Percentiles rank a stretch among this genome's conserved stretches.
Conservation (phyloP, 2,888 invertebrate species). For the Limenitis arthemis region DNA sequence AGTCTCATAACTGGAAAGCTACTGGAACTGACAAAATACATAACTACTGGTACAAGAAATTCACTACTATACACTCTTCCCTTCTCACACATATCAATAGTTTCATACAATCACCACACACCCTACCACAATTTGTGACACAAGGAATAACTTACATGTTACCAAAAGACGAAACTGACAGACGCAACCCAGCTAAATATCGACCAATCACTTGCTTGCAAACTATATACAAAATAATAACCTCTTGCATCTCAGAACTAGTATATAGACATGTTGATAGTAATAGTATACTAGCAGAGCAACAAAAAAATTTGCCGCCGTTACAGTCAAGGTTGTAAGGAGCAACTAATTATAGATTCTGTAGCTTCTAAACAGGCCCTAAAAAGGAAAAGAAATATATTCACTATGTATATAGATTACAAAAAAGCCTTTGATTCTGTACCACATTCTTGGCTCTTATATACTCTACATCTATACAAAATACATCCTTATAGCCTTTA, state of each 20-base stretch:
- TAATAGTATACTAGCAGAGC: too few species aligned
- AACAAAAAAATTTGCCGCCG: constrained; percentile 1
- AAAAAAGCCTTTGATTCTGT: too few species aligned
- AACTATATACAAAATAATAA: constrained; percentile 7
- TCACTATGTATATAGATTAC: too few species aligned
- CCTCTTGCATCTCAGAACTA: not conserved
- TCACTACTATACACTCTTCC: not conserved
- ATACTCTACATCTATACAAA: too few species aligned
- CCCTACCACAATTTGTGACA: not conserved
- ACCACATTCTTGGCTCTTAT: too few species aligned
- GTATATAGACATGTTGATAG: not conserved
- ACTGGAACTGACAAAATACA: constrained; percentile 6
- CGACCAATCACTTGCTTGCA: constrained; percentile 7
- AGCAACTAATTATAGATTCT: constrained; percentile 2
- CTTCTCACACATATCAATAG: constrained; percentile 1
- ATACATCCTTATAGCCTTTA: too few species aligned
- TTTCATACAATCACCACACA: not conserved
- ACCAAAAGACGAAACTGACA: too few species aligned
- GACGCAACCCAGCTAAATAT: constrained; percentile 2
- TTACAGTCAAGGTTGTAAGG: constrained; percentile 1
- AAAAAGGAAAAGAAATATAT: not conserved
- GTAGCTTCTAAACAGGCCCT: not conserved
- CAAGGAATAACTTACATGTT: too few species aligned
- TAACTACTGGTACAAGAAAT: constrained; percentile 13
- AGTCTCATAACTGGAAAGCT: constrained; percentile 5